phyloP scores from a whole-genome alignment of 2,113 vertebrate species.

The Neotragus pygmaeus region DNA sequence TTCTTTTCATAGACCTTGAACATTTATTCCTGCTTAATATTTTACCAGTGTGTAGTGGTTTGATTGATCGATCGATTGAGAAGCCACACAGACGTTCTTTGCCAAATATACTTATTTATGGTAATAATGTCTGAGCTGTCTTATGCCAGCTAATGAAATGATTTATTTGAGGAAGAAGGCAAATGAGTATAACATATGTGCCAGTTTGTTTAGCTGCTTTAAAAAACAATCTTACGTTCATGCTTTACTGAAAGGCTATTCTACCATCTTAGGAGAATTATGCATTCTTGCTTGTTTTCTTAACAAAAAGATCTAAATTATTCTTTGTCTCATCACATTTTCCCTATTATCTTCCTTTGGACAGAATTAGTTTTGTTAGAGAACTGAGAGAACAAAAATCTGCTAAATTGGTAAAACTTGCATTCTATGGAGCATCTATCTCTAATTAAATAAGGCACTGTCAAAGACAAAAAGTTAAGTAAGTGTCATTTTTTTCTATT shows the following conservation, averaged over 20 bases:
- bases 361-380: slow-evolving; percentile 18
- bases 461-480: slow-evolving; percentile 30
- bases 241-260: slow-evolving; percentile 69
- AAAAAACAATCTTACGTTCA: too few species aligned
- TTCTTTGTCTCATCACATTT: slow-evolving; percentile 24
- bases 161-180: too few species aligned
- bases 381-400: neutral
- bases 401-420: neutral
- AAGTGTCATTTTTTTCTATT: slow-evolving; percentile 50
- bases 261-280: slow-evolving; percentile 70
- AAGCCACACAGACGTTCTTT: too few species aligned
- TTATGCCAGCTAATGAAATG: too few species aligned
- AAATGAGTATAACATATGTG: too few species aligned
- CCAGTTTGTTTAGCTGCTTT: too few species aligned
- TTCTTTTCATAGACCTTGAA: too few species aligned
- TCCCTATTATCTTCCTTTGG: neutral
- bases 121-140: too few species aligned
- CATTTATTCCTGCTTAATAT: too few species aligned
- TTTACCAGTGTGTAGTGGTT: too few species aligned
- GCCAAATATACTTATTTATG: too few species aligned
- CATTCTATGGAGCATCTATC: neutral
- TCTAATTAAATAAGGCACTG: slow-evolving; percentile 36
- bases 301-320: slow-evolving; percentile 4
- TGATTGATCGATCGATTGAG: too few species aligned
- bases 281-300: slow-evolving; percentile 48